Evolutionary conservation across 2,888 invertebrate genomes (phyloP).

Genomic region (Monopis laevigella): DNA sequence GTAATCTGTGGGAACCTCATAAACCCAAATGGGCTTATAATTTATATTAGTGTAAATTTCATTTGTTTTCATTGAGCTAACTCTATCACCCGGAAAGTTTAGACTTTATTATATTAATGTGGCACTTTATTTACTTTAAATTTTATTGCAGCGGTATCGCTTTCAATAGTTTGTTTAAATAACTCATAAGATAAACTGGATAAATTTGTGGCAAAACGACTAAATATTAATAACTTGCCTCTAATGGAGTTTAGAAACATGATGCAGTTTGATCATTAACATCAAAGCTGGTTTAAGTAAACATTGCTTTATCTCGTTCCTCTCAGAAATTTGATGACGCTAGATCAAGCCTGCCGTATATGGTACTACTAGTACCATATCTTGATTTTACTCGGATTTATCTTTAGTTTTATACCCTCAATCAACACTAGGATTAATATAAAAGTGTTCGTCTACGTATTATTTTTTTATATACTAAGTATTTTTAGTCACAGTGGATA

Average conservation of each 20-base stretch:
- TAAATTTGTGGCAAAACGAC: background rate
- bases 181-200: background rate
- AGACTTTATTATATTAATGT: slow-evolving; percentile 5
- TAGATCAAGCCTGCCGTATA: too few species aligned
- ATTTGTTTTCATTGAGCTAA: slow-evolving; percentile 3
- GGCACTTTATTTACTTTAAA: background rate
- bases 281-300: slow-evolving; percentile 9
- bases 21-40: slow-evolving; percentile 4
- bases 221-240: slow-evolving; percentile 2
- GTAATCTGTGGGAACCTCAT: slow-evolving; percentile 10
- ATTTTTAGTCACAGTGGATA: too few species aligned
- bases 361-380: too few species aligned
- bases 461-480: too few species aligned
- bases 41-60: slow-evolving; percentile 6
- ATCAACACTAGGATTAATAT: too few species aligned
- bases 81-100: background rate
- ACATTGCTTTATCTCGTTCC: slow-evolving; percentile 7
- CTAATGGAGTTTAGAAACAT: slow-evolving; percentile 4
- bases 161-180: too few species aligned
- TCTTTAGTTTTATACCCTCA: too few species aligned
- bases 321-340: slow-evolving; percentile 7
- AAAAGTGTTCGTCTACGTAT: too few species aligned
- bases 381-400: too few species aligned
- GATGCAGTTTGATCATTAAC: slow-evolving; percentile 8
- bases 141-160: too few species aligned